Conservation (phyloP, 2,113 vertebrate species). For the Condylura cristata region DNA sequence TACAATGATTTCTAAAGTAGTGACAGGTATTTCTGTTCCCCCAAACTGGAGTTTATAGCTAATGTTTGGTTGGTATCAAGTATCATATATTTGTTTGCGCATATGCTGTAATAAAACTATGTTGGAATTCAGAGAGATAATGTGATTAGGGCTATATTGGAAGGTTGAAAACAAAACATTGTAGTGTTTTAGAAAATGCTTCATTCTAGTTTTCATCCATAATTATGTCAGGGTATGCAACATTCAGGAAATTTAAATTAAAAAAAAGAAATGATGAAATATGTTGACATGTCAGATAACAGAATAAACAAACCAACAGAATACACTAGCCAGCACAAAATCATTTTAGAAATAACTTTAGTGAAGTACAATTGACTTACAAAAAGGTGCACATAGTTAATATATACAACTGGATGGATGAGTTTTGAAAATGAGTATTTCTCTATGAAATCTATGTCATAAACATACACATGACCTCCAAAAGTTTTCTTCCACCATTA, state of each 20-base stretch:
- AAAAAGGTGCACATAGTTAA: background rate
- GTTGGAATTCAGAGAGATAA: conserved; percentile 13
- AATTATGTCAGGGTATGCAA: conserved; percentile 63
- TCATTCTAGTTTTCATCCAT: background rate
- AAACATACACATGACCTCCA: background rate
- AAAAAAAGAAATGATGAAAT: conserved; percentile 65
- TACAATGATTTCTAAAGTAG: background rate
- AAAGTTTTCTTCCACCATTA: background rate
- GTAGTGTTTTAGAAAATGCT: conserved; percentile 37
- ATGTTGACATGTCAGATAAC: conserved; percentile 77
- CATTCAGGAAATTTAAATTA: conserved; percentile 78
- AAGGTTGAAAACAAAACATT: conserved; percentile 34
- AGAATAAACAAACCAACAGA: conserved; percentile 76
- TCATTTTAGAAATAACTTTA: conserved; percentile 52
- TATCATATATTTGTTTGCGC: background rate
- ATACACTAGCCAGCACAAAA: conserved; percentile 76
- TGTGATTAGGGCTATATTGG: background rate
- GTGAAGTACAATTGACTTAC: background rate
- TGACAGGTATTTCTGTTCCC: conserved; percentile 11
- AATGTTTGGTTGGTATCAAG: conserved; percentile 21
- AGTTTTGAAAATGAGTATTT: background rate
- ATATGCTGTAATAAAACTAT: background rate
- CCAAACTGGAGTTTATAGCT: background rate
- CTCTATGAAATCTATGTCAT: background rate
- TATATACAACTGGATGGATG: background rate